Base-by-base conservation (phyloP, 2,113 vertebrate species). In the Manacus vitellinus region DNA sequence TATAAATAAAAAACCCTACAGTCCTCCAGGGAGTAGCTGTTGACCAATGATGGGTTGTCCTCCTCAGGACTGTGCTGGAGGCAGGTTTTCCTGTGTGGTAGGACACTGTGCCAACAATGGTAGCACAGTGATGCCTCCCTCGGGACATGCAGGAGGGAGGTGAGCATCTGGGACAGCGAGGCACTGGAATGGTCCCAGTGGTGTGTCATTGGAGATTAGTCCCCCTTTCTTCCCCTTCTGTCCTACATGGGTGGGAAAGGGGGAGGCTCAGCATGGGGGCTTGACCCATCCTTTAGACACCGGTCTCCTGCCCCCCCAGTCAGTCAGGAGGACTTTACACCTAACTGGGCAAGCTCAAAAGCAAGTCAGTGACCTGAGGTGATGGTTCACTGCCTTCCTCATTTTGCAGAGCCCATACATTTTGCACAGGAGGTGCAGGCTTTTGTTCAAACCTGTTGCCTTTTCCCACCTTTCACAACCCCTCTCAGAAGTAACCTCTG, bases 1-100 rank as follows among this genome's bases (percentile, higher is more conserved):
- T 0, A 6, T 21, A 24, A 9, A 23, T 20, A 27, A 39, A 74
- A 65, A 24, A 0, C 3, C 6, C 4, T 8, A 23, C 23, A n/a
- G 11, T 56, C 5, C 37, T 9, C 8, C 33, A 28, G 22, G 39
- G 22, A 59, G 9, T 17, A 47, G 6, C 1, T 16, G 37, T 27
- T 94, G 37, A 28, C 24, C 56, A 71, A 66, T 66, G 27, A 13
- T 61, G 25, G 4, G 12, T 68, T 25, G 37, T 20, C 23, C 15
- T 77, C 18, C 37, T 18, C 31, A n/a, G 33, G 13, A 30, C 0
- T 14, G 8, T 18, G 18, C 16, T 43, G 20, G 39, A 5, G 16
- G 35, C 35, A 55, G 30, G 27, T 46, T 59, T 72, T 72, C 14
- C 46, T 49, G 14, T 6, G 33, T 2, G 1, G 71, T 10, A 43